Conservation (phyloP, 2,888 invertebrate species). For the Leucophora obtusa region DNA sequence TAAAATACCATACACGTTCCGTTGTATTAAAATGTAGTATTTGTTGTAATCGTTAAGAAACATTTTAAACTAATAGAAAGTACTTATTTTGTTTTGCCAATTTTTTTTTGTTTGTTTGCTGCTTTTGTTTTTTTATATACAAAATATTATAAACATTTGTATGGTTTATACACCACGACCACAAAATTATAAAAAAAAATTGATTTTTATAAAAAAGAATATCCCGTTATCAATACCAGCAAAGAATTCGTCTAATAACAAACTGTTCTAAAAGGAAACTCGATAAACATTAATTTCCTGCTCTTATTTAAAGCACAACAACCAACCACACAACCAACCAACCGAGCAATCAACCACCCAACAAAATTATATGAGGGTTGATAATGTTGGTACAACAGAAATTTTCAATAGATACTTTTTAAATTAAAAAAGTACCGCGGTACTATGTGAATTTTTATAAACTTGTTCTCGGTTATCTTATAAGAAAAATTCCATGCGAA, state of each 20-base stretch:
- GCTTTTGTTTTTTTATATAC: conserved; percentile 19
- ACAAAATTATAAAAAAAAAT: conserved; percentile 48
- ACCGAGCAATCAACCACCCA: conserved; percentile 32
- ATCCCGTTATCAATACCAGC: conserved; percentile 59
- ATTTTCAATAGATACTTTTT: no score
- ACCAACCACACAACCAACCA: conserved; percentile 21
- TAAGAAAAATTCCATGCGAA: no score
- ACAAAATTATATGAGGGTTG: conserved; percentile 4
- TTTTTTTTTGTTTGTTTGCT: conserved; percentile 16
- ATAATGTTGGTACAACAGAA: neutral
- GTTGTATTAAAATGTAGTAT: conserved; percentile 20
- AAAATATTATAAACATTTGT: conserved; percentile 33
- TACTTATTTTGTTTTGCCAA: conserved; percentile 18
- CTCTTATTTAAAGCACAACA: conserved; percentile 49
- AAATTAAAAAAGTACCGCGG: no score
- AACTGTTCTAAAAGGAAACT: conserved; percentile 65
- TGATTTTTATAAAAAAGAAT: conserved; percentile 53
- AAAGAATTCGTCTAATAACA: conserved; percentile 52
- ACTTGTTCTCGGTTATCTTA: no score
- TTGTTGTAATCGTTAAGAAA: conserved; percentile 25
- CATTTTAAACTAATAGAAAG: conserved; percentile 11
- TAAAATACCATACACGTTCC: neutral
- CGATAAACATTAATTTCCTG: conserved; percentile 64
- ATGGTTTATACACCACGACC: conserved; percentile 46
- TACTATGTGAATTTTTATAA: no score